Evolutionary conservation across 2,113 vertebrate genomes (phyloP).

Genomic region (Pithys albifrons): DNA sequence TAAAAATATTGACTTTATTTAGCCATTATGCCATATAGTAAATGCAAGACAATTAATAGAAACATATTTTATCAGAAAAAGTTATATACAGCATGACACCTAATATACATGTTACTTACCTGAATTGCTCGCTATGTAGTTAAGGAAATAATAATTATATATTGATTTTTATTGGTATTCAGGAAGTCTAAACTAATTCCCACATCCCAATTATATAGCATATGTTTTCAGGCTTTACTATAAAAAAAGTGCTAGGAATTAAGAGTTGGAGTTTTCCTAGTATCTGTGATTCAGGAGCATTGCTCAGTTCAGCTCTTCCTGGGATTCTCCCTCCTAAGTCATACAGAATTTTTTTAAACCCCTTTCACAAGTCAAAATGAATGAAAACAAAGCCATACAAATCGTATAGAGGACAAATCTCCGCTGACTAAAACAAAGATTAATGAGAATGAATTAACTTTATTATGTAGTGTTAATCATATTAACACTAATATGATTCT

Average conservation of each 20-base stretch:
- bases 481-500: not conserved
- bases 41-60: not conserved
- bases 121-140: not conserved
- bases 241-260: not conserved
- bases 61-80: slow-evolving; percentile 1
- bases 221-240: not conserved
- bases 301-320: not conserved
- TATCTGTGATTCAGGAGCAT: not conserved
- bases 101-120: not conserved
- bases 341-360: not conserved
- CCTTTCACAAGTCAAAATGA: not conserved
- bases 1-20: slow-evolving; percentile 24
- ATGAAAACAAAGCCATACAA: slow-evolving; percentile 5
- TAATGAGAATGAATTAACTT: not conserved
- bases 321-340: not conserved
- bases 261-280: not conserved
- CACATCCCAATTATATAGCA: not conserved
- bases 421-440: not conserved
- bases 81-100: not conserved
- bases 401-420: not conserved
- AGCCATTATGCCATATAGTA: not conserved
- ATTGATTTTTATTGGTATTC: not conserved
- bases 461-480: not conserved
- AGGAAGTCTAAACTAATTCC: not conserved
- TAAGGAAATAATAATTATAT: not conserved